Conservation (phyloP, 2,113 vertebrate species). For the Agapornis roseicollis region DNA sequence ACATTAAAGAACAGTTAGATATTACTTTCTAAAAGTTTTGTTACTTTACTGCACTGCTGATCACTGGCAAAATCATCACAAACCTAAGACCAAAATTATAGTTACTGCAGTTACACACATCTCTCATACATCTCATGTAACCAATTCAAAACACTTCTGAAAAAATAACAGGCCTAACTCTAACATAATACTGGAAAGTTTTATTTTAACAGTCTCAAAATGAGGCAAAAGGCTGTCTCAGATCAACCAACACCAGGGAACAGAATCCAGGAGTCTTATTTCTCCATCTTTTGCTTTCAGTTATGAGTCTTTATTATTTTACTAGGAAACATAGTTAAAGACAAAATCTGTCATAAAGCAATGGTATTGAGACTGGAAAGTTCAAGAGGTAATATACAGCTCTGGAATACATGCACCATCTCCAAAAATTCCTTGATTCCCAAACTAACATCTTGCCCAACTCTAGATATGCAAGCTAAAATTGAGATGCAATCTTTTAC, state of each 20-base stretch:
- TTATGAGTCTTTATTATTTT: background rate
- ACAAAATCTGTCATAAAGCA: background rate
- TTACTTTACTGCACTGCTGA: background rate
- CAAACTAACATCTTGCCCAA: background rate
- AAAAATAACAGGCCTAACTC: background rate
- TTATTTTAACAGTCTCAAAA: background rate
- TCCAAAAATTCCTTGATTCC: background rate
- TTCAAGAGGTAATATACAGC: background rate
- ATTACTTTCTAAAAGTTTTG: background rate
- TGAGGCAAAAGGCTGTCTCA: background rate
- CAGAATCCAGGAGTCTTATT: background rate
- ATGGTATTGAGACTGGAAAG: background rate
- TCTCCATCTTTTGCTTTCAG: background rate
- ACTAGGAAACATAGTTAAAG: background rate
- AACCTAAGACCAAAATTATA: background rate
- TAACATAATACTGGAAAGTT: background rate
- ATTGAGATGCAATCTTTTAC: background rate
- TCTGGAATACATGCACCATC: background rate
- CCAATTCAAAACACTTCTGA: background rate
- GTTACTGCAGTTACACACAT: background rate
- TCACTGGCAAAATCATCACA: background rate
- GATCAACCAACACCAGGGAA: background rate
- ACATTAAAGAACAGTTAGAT: background rate
- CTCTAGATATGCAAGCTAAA: background rate
- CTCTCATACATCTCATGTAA: background rate